Base-by-base conservation (phyloP, 2,113 vertebrate species). In the Macroglossus sobrinus region DNA sequence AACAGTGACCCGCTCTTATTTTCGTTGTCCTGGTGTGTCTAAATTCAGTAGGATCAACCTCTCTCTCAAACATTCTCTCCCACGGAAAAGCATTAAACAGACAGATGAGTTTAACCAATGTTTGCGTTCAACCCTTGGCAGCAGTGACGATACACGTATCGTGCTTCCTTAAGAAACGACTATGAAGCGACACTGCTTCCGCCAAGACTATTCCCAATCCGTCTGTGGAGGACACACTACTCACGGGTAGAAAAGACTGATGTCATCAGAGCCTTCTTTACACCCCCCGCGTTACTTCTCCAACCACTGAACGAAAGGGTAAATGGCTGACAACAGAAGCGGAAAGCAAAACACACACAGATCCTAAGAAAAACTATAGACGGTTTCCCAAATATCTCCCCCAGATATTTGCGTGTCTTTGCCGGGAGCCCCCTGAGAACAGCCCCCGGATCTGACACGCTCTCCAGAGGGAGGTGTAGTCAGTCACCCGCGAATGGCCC, bases 161-260 rank as follows among this genome's bases (percentile, higher is more conserved):
- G 55, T 14, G 21, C 66, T 68, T 96, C 89, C 93, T 93, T 89
- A 95, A 95, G 82, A 95, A 93, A 97, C 69, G 47, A 93, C 63
- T 86, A 57, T 74, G 87, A 78, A 81, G 75, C 78, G n/a, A 50
- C 35, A 92, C 72, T 4, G 5, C n/a, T 85, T 61, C 84, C 88
- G 35, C 71, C 90, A 88, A 84, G 64, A 80, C 59, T 72, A 84
- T 93, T 94, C 84, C 91, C 93, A 89, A 93, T 59, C 26, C 55
- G 43, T 71, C 81, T 43, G 2, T 9, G 14, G 53, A 28, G 24
- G 47, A 61, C 75, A 84, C 57, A 68, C 53, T 64, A 78, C 53
- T 87, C 71, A 47, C 59, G 71, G 22, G 74, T 19, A 85, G 45
- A 45, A 68, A 79, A 94, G 69, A 84, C 26, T 24, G 68, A 38